Base-by-base conservation (phyloP, 1,140 invertebrate species). In the Drosophila mauritiana region DNA sequence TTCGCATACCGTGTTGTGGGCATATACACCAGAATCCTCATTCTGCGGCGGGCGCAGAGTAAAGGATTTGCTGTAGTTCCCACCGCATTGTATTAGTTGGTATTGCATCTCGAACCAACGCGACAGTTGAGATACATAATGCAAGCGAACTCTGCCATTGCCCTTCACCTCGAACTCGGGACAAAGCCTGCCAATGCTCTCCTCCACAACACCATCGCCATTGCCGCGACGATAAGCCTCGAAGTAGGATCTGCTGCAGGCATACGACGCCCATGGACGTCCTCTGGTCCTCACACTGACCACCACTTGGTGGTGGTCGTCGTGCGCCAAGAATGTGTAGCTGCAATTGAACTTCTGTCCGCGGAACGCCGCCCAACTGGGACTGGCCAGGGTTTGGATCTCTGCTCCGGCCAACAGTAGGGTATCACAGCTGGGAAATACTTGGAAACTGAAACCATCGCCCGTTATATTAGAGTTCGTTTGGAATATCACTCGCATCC, bases 401-500 rank as follows among this genome's bases (percentile, higher is more conserved):
- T 88, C 91, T 2, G 85, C 79, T 1, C 92, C 94, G 1, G 94
- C 95, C 49, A 92, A 56, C 59, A 95, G 95, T 11, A 92, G 90
- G 20, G 94, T 95, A 40, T 97, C 96, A 92, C 97, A 98, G 62
- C 94, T 93, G 20, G 91, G 80, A 4, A 81, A 73, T 93, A 95
- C 95, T 11, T 57, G 36, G 34, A 94, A 94, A 61, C 90, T 92
- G 86, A 98, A 98, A 8, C 97, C 97, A 79, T 96, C 95, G 15
- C 94, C 95, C 57, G 94, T 94, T 5, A 94, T 92, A 37, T 92
- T 93, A 1, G 93, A 92, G 91, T 97, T 95, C 4, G 95, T 95
- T 67, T 94, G 94, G 77, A 97, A 96, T 8, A 95, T 64, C 31
- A 97, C 92, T 91, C 94, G 96, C 92, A 97, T 94, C 74, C 91